phyloP scores from a whole-genome alignment of 2,113 vertebrate species.

The Poecile atricapillus region DNA sequence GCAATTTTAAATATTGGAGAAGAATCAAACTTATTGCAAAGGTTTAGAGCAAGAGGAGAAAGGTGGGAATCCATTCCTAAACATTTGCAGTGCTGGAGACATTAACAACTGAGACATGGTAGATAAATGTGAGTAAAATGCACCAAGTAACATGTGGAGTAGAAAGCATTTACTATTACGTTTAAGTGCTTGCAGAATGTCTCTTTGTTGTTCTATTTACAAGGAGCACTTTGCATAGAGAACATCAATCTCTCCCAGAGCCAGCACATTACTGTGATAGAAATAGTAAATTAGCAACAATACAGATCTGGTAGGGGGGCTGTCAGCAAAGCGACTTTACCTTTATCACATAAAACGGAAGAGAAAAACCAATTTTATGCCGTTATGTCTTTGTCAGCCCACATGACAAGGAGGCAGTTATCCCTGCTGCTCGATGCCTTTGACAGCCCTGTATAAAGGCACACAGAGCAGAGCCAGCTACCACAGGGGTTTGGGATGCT shows the following conservation, averaged over 20 bases:
- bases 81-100: not conserved
- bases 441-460: not conserved
- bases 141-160: not conserved
- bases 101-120: not conserved
- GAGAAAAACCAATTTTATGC: not conserved
- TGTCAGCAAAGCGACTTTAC: not conserved
- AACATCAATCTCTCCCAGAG: not conserved
- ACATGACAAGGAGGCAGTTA: not conserved
- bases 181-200: not conserved
- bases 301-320: not conserved
- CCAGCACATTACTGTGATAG: not conserved
- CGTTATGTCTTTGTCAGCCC: slow-evolving; percentile 25
- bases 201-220: slow-evolving; percentile 32
- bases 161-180: not conserved
- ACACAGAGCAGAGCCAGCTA: not conserved
- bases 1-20: not conserved
- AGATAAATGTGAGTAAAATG: slow-evolving; percentile 11
- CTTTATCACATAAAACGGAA: slow-evolving; percentile 3
- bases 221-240: not conserved
- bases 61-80: not conserved
- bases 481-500: not conserved
- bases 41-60: not conserved
- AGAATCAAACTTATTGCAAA: not conserved
- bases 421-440: slow-evolving; percentile 1
- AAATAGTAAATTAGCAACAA: slow-evolving; percentile 29